Percentiles rank a stretch among this genome's conserved stretches.
Conservation (phyloP, 1,140 invertebrate species). For the Neocloeon triangulifer region DNA sequence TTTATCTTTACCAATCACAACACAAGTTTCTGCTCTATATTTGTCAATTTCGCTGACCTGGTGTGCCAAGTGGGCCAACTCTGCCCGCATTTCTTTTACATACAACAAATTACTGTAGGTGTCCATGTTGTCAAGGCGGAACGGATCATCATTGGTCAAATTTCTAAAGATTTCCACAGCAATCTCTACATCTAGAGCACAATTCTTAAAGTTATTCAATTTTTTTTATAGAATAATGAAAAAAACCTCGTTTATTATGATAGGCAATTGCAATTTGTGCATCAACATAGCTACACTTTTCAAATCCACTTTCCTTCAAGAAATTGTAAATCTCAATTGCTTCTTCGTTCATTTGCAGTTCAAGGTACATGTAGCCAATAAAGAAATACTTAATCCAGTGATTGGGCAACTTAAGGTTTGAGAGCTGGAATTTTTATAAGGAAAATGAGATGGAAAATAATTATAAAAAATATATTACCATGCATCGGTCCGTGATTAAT, state of each 20-base stretch:
- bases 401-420: slow-evolving; percentile 45
- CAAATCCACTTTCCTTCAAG: slow-evolving; percentile 56
- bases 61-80: slow-evolving; percentile 83
- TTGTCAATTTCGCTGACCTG: slow-evolving; percentile 85
- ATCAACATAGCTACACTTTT: slow-evolving; percentile 70
- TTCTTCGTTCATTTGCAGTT: slow-evolving; percentile 76
- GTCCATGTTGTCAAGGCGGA: slow-evolving; percentile 84
- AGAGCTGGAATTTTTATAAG: slow-evolving; percentile 21
- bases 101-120: slow-evolving; percentile 92
- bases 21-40: slow-evolving; percentile 93
- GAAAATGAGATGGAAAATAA: slow-evolving; percentile 6
- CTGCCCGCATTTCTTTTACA: slow-evolving; percentile 78
- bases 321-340: slow-evolving; percentile 60
- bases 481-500: slow-evolving; percentile 55
- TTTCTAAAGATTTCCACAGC: slow-evolving; percentile 65
- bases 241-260: slow-evolving; percentile 74
- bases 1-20: slow-evolving; percentile 72
- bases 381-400: slow-evolving; percentile 95
- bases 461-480: slow-evolving; percentile 14
- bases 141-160: slow-evolving; percentile 71
- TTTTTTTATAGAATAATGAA: no score
- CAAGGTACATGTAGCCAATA: slow-evolving; percentile 69
- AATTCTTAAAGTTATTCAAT: slow-evolving; percentile 5
- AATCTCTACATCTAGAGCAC: slow-evolving; percentile 60
- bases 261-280: slow-evolving; percentile 80